Evolutionary conservation across 2,797 vertebrate species (phyloP).

Genomic region (Fistularia commersonii): DNA sequence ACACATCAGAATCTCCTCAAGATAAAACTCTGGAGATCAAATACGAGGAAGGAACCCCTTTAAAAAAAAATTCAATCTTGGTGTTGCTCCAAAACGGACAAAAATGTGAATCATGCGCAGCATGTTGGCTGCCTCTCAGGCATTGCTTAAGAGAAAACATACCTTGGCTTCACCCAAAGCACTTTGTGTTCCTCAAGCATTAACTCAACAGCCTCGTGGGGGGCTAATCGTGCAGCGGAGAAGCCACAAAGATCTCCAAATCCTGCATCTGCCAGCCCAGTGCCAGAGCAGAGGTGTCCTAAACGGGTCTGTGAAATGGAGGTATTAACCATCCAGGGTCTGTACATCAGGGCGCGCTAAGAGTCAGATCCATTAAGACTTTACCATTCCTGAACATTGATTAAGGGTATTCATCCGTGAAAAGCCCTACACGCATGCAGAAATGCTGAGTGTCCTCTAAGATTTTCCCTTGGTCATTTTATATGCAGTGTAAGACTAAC

Average conservation of each 20-base stretch:
- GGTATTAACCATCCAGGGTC: conserved; percentile 41
- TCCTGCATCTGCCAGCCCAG: too few relatives aligned
- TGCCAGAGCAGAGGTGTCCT: too few relatives aligned
- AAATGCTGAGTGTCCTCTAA: conserved; percentile 67
- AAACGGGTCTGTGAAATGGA: conserved; percentile 23
- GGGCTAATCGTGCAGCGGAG: too few relatives aligned
- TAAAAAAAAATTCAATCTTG: conserved; percentile 45
- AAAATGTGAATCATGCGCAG: conserved; percentile 5
- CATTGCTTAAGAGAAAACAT: too few relatives aligned
- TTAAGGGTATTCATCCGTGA: conserved; percentile 66
- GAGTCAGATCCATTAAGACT: conserved; percentile 51
- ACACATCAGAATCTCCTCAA: conserved; percentile 61
- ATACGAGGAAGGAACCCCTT: conserved; percentile 26
- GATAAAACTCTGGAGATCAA: conserved; percentile 67
- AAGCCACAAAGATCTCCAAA: too few relatives aligned
- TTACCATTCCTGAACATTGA: conserved; percentile 72
- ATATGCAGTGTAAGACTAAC: conserved; percentile 53
- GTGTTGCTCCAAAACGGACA: conserved; percentile 12
- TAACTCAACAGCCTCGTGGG: conserved; percentile 10
- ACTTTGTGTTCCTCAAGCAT: too few relatives aligned
- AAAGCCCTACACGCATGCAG: conserved; percentile 58
- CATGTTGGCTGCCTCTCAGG: neutral
- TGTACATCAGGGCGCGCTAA: conserved; percentile 10
- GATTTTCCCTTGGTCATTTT: conserved; percentile 57
- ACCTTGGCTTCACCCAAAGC: too few relatives aligned